Evolutionary conservation across 1,140 invertebrate species (phyloP).

Genomic region (Solen grandis): DNA sequence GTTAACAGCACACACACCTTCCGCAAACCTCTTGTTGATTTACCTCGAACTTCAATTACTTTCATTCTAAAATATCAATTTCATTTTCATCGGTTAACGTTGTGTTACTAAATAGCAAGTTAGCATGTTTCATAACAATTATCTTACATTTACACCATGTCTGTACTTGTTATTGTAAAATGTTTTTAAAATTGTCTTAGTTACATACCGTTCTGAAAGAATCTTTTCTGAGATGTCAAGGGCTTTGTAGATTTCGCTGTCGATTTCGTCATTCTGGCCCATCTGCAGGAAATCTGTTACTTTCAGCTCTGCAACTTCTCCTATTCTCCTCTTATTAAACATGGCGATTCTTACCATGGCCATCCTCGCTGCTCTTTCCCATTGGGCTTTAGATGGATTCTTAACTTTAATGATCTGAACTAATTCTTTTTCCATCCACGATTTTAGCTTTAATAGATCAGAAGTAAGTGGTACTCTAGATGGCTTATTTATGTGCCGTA

Average conservation of each 20-base stretch:
- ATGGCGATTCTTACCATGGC: neutral
- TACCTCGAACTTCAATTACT: neutral
- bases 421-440: neutral
- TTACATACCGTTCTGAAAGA: constrained; percentile 7
- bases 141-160: neutral
- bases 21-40: constrained; percentile 7
- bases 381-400: neutral
- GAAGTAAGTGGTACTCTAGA: neutral
- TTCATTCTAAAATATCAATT: neutral
- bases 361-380: constrained; percentile 4
- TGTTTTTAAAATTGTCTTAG: neutral
- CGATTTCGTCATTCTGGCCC: too few relatives aligned
- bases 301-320: constrained; percentile 15
- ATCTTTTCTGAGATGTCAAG: constrained; percentile 12
- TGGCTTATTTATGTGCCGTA: constrained; percentile 12
- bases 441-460: neutral
- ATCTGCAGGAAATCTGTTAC: neutral
- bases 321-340: constrained; percentile 8
- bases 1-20: neutral
- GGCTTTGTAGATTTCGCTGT: too few relatives aligned
- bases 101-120: neutral
- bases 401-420: neutral
- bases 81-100: neutral
- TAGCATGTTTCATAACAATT: neutral
- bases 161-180: neutral